Evolutionary conservation across 2,113 vertebrate species (phyloP), one percentile per base, ranked within the genome.

Genomic region (Paracanthobrama guichenoti): DNA sequence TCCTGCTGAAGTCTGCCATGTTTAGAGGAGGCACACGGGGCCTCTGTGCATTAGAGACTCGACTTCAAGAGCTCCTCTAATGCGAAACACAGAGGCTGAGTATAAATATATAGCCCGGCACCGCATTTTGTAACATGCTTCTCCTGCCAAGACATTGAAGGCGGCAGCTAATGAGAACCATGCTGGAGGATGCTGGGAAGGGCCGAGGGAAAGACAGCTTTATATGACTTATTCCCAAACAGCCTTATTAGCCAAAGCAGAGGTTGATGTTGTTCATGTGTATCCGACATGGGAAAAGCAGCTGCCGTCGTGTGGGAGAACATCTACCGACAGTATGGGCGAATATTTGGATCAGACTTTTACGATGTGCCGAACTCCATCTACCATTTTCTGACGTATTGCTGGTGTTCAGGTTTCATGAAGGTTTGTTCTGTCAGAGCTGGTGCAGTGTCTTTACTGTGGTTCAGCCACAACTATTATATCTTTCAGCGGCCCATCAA

Each of bases 51-150:
- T 71, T 53, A 62, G 28, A 72, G 81, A 81, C 80, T 60, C 67
- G 78, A 73, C 28, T 85, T 84, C 84, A 76, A 80, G 77, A 86
- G 84, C 44, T 39, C 24, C 79, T 83, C 82, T 91, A 89, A 92
- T 90, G 90, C 64, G 79, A 91, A 93, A 91, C 89, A 89, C 91
- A 92, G 90, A 77, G 88, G 69, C 81, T 78, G 87, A 55, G 84
- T 89, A 87, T 87, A 91, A 93, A 91, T 90, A 91, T 84, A 88
- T 9, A 35, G 28, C 12, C 78, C 76, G 75, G 66, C 75, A 50
- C 67, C 12, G 6, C 83, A 73, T 44, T 82, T 42, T 84, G 67
- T 82, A 66, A 35, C 26, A 73, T 39, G 60, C 62, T 48, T 39
- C 77, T 84, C 48, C 81, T 73, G 81, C 66, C 80, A 82, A 66